A percentile compares a stretch with the other conserved stretches of the same genome.
phyloP scores from a whole-genome alignment of 1,140 invertebrate genomes.

The Magallana gigas region DNA sequence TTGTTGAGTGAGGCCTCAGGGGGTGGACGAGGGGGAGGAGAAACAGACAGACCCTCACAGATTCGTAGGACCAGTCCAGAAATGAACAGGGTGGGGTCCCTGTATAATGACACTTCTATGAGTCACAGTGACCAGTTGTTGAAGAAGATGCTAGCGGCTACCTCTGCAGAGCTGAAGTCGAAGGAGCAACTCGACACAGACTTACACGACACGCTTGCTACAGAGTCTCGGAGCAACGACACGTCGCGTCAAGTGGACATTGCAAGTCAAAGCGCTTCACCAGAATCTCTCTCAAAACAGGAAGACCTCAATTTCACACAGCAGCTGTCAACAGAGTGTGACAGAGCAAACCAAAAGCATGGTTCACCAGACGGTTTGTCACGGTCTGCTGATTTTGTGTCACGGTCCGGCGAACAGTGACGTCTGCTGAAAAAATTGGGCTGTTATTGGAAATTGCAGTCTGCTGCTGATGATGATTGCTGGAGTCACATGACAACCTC shows the following conservation, averaged over 20 bases:
- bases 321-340: neutral
- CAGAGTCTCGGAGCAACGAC: neutral
- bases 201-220: neutral
- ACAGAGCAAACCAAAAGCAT: neutral
- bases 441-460: neutral
- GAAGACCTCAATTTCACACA: neutral
- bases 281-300: neutral
- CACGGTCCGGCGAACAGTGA: neutral
- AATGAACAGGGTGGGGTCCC: neutral
- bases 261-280: neutral
- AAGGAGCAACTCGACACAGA: neutral
- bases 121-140: conserved; percentile 8
- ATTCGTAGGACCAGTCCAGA: neutral
- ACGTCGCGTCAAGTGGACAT: neutral
- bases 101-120: neutral
- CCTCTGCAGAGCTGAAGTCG: neutral
- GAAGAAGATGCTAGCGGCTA: conserved; percentile 22
- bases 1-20: neutral
- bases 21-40: too few species aligned
- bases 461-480: neutral
- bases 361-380: neutral
- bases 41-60: neutral
- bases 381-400: neutral
- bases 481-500: neutral
- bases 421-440: neutral